A percentile compares a stretch with the other conserved stretches of the same genome.
These are phyloP conservation scores for Bemisia tabaci DNA, from an alignment of 1,140 invertebrate genomes.

Conservation along the genomic window DNA sequence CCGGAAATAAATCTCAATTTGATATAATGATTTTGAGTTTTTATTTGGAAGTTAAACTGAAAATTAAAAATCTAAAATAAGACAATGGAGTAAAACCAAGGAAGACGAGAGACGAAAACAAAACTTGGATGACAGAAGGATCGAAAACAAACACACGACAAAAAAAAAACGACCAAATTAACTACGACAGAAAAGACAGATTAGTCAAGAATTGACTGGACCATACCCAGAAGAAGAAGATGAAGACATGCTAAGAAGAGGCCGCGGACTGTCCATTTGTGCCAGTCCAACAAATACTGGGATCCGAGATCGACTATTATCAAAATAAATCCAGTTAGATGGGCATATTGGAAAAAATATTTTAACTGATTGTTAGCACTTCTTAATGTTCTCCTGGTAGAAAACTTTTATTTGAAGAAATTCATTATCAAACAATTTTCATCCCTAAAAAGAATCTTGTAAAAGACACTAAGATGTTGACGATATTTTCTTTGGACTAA, in stretches of 20 bases:
- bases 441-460: constrained; percentile 8
- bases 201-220: neutral
- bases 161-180: constrained; percentile 5
- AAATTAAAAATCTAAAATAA: too few relatives aligned
- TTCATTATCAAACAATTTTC: constrained; percentile 2
- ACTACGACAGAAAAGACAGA: neutral
- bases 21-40: too few relatives aligned
- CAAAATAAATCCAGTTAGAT: constrained; percentile 21
- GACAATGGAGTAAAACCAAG: too few relatives aligned
- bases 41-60: too few relatives aligned
- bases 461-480: too few relatives aligned
- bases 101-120: too few relatives aligned
- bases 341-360: constrained; percentile 25
- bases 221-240: constrained; percentile 37
- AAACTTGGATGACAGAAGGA: neutral
- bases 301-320: constrained; percentile 35
- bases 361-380: neutral
- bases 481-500: too few relatives aligned
- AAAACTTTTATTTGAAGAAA: neutral
- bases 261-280: constrained; percentile 34
- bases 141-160: constrained; percentile 3
- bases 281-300: constrained; percentile 36
- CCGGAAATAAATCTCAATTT: too few relatives aligned
- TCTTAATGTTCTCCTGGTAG: neutral
- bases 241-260: constrained; percentile 10